phyloP scores from a whole-genome alignment of 2,888 invertebrate genomes.

The Cryptosula pallasiana region DNA sequence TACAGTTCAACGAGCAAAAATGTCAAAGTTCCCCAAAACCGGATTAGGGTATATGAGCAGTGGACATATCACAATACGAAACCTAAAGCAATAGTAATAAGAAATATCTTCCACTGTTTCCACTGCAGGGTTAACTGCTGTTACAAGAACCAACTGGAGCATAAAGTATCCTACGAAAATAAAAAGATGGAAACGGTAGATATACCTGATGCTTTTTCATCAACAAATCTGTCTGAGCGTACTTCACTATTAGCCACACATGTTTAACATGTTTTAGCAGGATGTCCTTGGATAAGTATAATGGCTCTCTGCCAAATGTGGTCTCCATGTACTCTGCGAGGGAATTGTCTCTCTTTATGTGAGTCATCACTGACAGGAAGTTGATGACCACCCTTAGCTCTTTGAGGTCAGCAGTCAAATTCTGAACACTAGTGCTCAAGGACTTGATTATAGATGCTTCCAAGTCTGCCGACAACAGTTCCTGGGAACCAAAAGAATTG shows the following conservation, averaged over 20 bases:
- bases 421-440: neutral
- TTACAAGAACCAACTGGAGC: neutral
- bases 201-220: conserved; percentile 32
- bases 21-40: too few relatives aligned
- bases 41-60: too few relatives aligned
- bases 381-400: conserved; percentile 10
- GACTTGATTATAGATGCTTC: neutral
- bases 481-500: neutral
- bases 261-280: conserved; percentile 33
- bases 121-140: too few relatives aligned
- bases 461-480: neutral
- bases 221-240: conserved; percentile 32
- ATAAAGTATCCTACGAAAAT: too few relatives aligned
- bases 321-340: conserved; percentile 3
- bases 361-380: conserved; percentile 14
- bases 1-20: too few relatives aligned
- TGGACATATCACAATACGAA: too few relatives aligned
- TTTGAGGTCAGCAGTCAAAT: neutral
- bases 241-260: conserved; percentile 36
- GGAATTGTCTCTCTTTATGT: conserved; percentile 8
- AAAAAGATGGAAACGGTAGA: too few relatives aligned
- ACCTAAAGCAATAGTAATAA: too few relatives aligned
- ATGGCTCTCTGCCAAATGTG: conserved; percentile 17
- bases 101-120: too few relatives aligned
- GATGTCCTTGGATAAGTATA: conserved; percentile 1